Evolutionary conservation across 2,888 invertebrate species (phyloP), one percentile per base, ranked within the genome.

Genomic region (Eurois occulta): DNA sequence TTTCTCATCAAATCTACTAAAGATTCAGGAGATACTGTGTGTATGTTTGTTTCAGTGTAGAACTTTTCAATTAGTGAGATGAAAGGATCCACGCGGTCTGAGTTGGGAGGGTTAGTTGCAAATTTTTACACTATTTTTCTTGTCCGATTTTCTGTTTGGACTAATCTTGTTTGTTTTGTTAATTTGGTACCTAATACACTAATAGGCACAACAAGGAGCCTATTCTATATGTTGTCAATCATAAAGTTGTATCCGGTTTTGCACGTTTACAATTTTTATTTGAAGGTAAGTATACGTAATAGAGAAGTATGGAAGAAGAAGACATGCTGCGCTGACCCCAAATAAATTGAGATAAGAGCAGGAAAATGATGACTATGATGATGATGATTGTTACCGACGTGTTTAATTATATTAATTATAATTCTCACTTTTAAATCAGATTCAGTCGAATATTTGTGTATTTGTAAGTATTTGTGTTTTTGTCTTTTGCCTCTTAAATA

Each of bases 31-130:
- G 82, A 85, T 83, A 73, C 52, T 68, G 64, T 48, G 35, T 65
- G 64, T 65, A 71, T 80, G 77, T 84, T 73, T 72, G 86, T 77
- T 66, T 81, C 52, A 60, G 71, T 71, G 83, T 52, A 72, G 83
- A 69, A 76, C 83, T 72, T 85, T 85, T 83, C 83, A 85, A 85
- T 85, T 86, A 85, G 72, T 64, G 76, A 74, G 69, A 85, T 85
- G 86, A 85, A 86, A 85, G 84, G 76, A 76, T 69, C 65, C 46
- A 24, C 71, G 64, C 38, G 55, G 75, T 43, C 66, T 55, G 58
- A 11, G 28, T 66, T 72, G 48, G 38, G 62, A 76, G 79, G 76
- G 74, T 72, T 77, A 77, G 55, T 68, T 68, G 41, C 48, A 67
- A 64, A 21, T 64, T 64, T 80, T 65, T 80, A 66, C n/a, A 38